These are phyloP conservation scores for Diorhabda carinulata DNA, from an alignment of 1,140 invertebrate species.

Conservation along the genomic window DNA sequence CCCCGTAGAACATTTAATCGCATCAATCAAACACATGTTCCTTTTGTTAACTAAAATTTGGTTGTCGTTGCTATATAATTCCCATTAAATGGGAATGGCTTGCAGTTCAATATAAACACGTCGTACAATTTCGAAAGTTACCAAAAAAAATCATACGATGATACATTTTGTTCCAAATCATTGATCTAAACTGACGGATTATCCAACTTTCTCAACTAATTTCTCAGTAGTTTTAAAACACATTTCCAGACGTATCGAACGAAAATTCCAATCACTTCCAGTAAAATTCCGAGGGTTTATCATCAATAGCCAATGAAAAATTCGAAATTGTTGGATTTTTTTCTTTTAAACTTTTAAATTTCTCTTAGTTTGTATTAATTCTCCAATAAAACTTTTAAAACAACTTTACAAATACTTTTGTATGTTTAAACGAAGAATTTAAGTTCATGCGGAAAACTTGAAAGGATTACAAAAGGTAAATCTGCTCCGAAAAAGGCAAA, in stretches of 20 bases:
- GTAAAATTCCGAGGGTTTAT: background rate
- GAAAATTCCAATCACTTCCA: background rate
- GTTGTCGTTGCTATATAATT: slow-evolving; percentile 38
- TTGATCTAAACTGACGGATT: slow-evolving; percentile 1
- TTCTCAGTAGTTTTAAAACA: background rate
- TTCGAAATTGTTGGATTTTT: background rate
- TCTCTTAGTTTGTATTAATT: background rate
- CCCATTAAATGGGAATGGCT: slow-evolving; percentile 47
- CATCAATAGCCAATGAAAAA: background rate
- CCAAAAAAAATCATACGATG: no score
- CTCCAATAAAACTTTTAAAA: background rate
- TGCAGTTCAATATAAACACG: slow-evolving; percentile 44
- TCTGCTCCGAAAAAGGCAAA: no score
- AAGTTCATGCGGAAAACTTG: no score
- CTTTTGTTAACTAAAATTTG: slow-evolving; percentile 42
- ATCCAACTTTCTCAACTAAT: slow-evolving; percentile 5
- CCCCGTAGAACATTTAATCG: no score
- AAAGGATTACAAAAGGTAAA: no score
- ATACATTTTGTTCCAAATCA: background rate
- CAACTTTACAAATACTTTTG: background rate
- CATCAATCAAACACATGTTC: slow-evolving; percentile 40
- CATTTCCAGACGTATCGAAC: background rate
- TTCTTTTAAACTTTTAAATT: background rate
- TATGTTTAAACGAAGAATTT: no score
- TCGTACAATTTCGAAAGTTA: slow-evolving; percentile 32